Base-by-base conservation (phyloP, 2,888 invertebrate species). In the Anthophora plumipes region DNA sequence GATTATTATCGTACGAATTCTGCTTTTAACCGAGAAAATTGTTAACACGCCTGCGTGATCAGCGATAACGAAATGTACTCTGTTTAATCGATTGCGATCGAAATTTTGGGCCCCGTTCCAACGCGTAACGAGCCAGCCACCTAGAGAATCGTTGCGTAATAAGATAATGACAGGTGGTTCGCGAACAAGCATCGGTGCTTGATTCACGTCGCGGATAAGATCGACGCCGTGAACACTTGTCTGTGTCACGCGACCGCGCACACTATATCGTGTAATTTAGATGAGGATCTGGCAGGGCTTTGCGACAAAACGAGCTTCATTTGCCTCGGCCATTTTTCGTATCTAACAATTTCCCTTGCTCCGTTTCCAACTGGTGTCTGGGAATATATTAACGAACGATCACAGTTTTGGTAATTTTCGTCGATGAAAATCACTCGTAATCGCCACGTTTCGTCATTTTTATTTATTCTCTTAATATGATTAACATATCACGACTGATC, bases 111-210 rank as follows among this genome's bases (percentile, higher is more conserved):
- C 31, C 31, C 4, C 55, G 52, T 48, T 9, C 68, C 9, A 25
- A 17, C 52, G 52, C 46, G 59, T 59, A 77, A 69, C 73, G 66
- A 72, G 43, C 55, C 71, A 63, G 66, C 61, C 48, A 48, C 14
- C 43, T 55, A 7, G 50, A 48, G 75, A 77, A 82, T 80, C 72
- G 77, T 82, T 82, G 77, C 80, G 85, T 90, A 91, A 90, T 83
- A 82, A 88, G 88, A 85, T 88, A 89, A 90, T 90, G 91, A 91
- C 89, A 91, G 89, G 90, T 89, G 88, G 31, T 31, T n/a, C 31
- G 31, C 31, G 85, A 78, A 73, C 84, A 84, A 78, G 75, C 84
- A 84, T 86, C 85, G 78, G 76, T 85, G 82, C 77, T 85, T 85
- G 82, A 87, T 87, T 89, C 85, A 79, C 77, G 68, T 43, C 55